phyloP scores from a whole-genome alignment of 2,113 vertebrate species.

The Hippotragus niger region DNA sequence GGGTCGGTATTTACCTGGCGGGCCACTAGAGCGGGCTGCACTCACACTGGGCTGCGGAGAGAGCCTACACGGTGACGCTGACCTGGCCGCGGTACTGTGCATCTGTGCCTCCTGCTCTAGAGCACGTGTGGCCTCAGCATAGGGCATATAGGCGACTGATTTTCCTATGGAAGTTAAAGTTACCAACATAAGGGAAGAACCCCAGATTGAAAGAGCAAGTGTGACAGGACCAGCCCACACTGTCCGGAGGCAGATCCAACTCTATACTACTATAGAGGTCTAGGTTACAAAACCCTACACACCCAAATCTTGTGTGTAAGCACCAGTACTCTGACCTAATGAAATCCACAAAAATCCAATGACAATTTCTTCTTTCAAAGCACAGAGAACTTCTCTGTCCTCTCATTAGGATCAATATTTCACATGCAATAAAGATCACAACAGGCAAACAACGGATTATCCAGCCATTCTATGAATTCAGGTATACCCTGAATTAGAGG shows the following conservation, averaged over 20 bases:
- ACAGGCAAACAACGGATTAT: conserved; percentile 26
- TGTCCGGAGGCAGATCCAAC: conserved; percentile 22
- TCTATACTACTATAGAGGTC: neutral
- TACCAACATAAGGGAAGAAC: conserved; percentile 65
- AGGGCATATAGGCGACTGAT: conserved; percentile 88
- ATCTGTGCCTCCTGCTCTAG: conserved; percentile 89
- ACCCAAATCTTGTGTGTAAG: neutral
- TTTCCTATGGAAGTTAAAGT: conserved; percentile 84
- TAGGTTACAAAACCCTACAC: neutral
- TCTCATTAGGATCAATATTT: neutral
- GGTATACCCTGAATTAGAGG: neutral
- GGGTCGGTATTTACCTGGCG: conserved; percentile 82
- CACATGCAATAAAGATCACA: conserved; percentile 21
- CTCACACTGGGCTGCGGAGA: conserved; percentile 88
- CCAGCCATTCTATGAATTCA: conserved; percentile 21
- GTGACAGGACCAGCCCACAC: conserved; percentile 55
- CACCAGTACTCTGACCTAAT: neutral
- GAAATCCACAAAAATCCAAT: conserved; percentile 20
- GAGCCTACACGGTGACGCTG: conserved; percentile 89
- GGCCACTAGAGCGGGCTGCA: conserved; percentile 87
- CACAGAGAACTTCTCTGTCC: conserved; percentile 21
- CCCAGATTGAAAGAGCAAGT: conserved; percentile 49
- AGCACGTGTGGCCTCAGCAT: conserved; percentile 87
- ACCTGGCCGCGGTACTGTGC: conserved; percentile 80
- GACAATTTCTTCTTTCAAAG: neutral